phyloP scores from a whole-genome alignment of 2,113 vertebrate species.

The Pseudorasbora parva region DNA sequence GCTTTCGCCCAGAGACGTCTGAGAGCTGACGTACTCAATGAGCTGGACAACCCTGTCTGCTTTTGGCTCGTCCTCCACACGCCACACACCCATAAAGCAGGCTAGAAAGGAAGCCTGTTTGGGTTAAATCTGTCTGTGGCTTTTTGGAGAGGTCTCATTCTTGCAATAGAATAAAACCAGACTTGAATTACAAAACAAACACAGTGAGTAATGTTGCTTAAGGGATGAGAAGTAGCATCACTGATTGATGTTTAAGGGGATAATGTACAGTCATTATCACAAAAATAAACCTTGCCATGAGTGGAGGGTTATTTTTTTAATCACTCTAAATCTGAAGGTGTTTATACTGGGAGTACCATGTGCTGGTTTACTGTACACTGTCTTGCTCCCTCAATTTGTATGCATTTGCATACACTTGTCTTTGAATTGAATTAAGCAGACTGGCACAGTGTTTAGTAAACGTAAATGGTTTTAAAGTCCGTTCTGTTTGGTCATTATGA shows the following conservation, averaged over 20 bases:
- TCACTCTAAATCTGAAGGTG: background rate
- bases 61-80: slow-evolving; percentile 9
- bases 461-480: background rate
- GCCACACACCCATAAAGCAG: background rate
- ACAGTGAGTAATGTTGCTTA: background rate
- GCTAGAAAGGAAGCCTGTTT: background rate
- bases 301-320: background rate
- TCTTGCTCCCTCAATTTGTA: background rate
- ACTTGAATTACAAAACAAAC: slow-evolving; percentile 17
- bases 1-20: slow-evolving; percentile 48
- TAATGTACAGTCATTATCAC: slow-evolving; percentile 2
- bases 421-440: background rate
- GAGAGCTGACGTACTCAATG: slow-evolving; percentile 28
- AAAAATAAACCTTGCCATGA: background rate
- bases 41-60: slow-evolving; percentile 57
- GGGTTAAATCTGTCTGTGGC: slow-evolving; percentile 28
- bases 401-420: too few relatives aligned
- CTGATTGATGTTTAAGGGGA: background rate
- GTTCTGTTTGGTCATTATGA: background rate
- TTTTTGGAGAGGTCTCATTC: slow-evolving; percentile 5
- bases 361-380: background rate
- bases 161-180: background rate
- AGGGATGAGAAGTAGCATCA: background rate
- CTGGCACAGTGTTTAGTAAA: background rate
- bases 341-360: too few relatives aligned